These are phyloP conservation scores for Drosophila pseudoananassae DNA, from an alignment of 1,140 invertebrate genomes.

Conservation along the genomic window DNA sequence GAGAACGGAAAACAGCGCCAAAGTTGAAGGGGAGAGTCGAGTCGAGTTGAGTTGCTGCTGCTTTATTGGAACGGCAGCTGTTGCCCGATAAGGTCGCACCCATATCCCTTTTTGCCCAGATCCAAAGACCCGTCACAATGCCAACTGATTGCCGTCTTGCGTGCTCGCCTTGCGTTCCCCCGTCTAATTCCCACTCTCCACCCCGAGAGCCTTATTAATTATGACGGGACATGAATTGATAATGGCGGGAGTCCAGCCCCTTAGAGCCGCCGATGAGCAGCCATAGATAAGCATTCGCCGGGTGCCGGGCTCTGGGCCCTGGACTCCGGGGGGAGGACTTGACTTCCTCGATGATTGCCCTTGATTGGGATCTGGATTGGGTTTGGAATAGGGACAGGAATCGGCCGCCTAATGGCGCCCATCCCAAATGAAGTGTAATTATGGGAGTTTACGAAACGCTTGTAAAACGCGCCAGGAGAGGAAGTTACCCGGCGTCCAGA, in stretches of 20 bases:
- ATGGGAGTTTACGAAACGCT: conserved; percentile 24
- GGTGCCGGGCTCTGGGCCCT: too few relatives aligned
- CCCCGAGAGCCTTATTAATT: conserved; percentile 71
- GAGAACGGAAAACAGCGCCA: conserved; percentile 52
- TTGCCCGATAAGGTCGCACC: conserved; percentile 58
- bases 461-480: conserved; percentile 10
- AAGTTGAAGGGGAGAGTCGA: conserved; percentile 22
- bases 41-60: not conserved
- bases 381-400: conserved; percentile 19
- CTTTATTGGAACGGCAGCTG: conserved; percentile 62
- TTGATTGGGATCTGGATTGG: conserved; percentile 50
- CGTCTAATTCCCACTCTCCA: conserved; percentile 33
- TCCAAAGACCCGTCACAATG: conserved; percentile 41
- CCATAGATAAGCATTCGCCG: conserved; percentile 45
- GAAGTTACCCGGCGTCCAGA: conserved; percentile 22
- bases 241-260: conserved; percentile 51
- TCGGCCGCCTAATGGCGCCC: conserved; percentile 30
- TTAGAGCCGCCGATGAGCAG: conserved; percentile 49
- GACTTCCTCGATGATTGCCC: conserved; percentile 47
- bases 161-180: conserved; percentile 27
- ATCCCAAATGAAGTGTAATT: conserved; percentile 38
- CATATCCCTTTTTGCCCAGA: conserved; percentile 24
- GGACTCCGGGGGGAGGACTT: conserved; percentile 10
- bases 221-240: conserved; percentile 79
- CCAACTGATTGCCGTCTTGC: conserved; percentile 75